Base-by-base conservation (phyloP, 2,888 invertebrate species). In the Syritta pipiens region DNA sequence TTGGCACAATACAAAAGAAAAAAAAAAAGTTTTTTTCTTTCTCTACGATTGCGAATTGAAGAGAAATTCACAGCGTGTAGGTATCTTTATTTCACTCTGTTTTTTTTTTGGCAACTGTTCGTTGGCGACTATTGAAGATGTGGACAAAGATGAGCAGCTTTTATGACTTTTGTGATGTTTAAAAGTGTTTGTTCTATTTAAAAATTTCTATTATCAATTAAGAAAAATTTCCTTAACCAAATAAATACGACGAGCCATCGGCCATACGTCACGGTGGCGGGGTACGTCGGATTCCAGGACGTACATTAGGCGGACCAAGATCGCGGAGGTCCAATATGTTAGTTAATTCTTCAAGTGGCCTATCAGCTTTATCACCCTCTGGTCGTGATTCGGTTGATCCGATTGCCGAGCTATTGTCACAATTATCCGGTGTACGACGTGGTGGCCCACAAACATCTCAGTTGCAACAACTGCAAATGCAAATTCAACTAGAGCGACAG, bases 301-400 rank as follows among this genome's bases (percentile, higher is more conserved):
- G 95, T 86, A 93, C 95, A 82, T 93, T 95, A 81, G 92, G 92
- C 81, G 92, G 92, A 37, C 92, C 93, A 74, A 92, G 97, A 85
- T 92, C 96, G 62, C 92, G 97, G 81, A 93, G 97, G 86, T 94
- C 95, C 84, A 97, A 97, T 89, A 97, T 97, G 96, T 97, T 97
- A 91, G 97, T 97, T 90, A 95, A 95, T 91, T 94, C 96, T 84
- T 93, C 95, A 84, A 93, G 94, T 85, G 96, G 95, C 79, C 92
- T 96, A 85, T 94, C 96, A 85, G 94, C 95, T 83, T 90, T 95
- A 86, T 95, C 95, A 84, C 96, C 97, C 83, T 96, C 88, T 49
- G 95, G 95, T 85, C 93, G 97, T 84, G 97, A 97, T 89, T 94
- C 96, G 82, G 97, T 97, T 82, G 98, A 98, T 91, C 98, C 98